Percentiles rank a stretch among this genome's conserved stretches.
Conservation (phyloP, 2,113 vertebrate genomes). For the Cynopterus brachyotis region DNA sequence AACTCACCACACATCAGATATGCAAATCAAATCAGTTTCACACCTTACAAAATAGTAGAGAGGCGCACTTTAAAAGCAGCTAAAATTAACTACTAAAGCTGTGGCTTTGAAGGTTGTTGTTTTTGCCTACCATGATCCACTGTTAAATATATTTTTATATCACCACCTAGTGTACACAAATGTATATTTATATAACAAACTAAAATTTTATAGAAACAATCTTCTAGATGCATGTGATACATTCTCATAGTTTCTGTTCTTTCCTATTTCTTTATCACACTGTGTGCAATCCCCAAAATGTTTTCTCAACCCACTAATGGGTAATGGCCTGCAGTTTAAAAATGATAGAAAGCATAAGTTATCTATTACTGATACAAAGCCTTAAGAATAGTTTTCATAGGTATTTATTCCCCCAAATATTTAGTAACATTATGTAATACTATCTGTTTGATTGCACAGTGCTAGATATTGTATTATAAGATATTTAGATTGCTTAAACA, state of each 20-base stretch:
- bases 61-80: conserved; percentile 32
- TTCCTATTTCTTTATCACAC: neutral
- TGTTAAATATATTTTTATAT: conserved; percentile 40
- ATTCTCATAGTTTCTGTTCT: neutral
- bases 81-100: conserved; percentile 49
- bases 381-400: neutral
- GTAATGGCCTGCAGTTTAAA: neutral
- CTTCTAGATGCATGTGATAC: neutral
- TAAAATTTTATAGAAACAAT: conserved; percentile 28
- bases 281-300: neutral
- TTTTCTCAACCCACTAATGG: neutral
- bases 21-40: conserved; percentile 58
- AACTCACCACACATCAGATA: neutral
- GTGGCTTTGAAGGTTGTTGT: conserved; percentile 19
- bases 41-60: conserved; percentile 49
- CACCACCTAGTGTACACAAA: conserved; percentile 17
- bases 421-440: neutral
- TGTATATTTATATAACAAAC: conserved; percentile 18
- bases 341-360: neutral
- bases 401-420: neutral
- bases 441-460: neutral
- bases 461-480: neutral
- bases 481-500: conserved; percentile 3
- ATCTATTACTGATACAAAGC: neutral
- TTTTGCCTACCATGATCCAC: neutral